phyloP scores from a whole-genome alignment of 2,888 invertebrate genomes.

The Caenorhabditis drosophilae region DNA sequence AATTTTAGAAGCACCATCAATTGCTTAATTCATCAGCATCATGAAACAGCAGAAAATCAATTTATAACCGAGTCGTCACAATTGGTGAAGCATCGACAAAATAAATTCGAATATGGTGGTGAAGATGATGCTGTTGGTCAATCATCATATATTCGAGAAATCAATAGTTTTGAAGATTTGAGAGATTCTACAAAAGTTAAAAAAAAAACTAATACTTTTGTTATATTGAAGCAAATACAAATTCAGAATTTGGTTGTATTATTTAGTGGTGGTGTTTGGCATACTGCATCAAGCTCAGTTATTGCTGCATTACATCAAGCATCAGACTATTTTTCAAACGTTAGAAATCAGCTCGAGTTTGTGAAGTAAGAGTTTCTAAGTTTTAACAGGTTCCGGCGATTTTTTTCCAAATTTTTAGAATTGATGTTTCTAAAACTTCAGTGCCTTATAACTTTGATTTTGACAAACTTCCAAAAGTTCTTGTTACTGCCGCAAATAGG shows the following conservation, averaged over 20 bases:
- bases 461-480: constrained; percentile 26
- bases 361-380: constrained; percentile 15
- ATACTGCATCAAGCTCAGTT: constrained; percentile 17
- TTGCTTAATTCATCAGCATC: constrained; percentile 33
- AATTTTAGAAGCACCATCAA: constrained; percentile 18
- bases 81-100: too few species aligned
- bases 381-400: too few species aligned
- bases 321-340: constrained; percentile 12
- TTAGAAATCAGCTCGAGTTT: constrained; percentile 9
- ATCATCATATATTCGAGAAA: not conserved
- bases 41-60: constrained; percentile 25
- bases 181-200: not conserved
- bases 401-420: constrained; percentile 25
- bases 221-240: not conserved
- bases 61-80: constrained; percentile 20
- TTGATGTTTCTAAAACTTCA: constrained; percentile 17
- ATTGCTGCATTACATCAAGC: constrained; percentile 23
- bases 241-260: constrained; percentile 25
- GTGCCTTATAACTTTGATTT: constrained; percentile 32
- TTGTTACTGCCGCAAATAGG: constrained; percentile 27
- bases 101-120: too few species aligned
- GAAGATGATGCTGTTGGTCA: constrained; percentile 20
- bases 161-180: not conserved
- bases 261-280: constrained; percentile 29
- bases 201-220: not conserved